phyloP scores from a whole-genome alignment of 2,797 vertebrate species.

The Leucoraja ocellata region DNA sequence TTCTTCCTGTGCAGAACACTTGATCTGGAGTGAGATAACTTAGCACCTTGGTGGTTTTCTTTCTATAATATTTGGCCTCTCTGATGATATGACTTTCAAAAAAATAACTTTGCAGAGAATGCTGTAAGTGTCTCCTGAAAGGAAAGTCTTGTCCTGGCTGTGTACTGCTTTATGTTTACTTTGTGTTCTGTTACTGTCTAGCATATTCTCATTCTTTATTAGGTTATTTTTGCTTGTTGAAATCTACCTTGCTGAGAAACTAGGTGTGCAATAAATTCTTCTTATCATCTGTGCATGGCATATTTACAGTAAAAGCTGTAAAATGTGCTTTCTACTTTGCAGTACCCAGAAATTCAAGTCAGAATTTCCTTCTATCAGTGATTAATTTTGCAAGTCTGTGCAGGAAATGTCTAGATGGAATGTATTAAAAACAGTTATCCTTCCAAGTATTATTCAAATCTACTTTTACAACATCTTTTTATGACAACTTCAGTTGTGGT shows the following conservation, averaged over 20 bases:
- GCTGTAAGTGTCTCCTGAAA: background rate
- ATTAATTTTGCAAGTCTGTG: background rate
- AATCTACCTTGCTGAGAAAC: conserved; percentile 19
- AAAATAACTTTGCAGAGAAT: background rate
- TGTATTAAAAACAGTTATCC: background rate
- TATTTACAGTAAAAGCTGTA: background rate
- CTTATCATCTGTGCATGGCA: background rate
- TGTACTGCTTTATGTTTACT: background rate
- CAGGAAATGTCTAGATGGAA: background rate
- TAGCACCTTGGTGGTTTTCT: background rate
- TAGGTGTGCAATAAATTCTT: background rate
- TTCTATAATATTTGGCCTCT: background rate
- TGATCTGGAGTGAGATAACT: background rate
- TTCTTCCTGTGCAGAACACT: background rate
- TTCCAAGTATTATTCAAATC: background rate
- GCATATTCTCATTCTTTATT: background rate
- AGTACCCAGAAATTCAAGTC: background rate
- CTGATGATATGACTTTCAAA: background rate
- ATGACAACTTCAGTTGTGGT: background rate
- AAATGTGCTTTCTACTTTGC: background rate
- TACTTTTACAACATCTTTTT: background rate
- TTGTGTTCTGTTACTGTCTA: background rate
- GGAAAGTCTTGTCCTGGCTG: background rate
- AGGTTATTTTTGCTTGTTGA: conserved; percentile 5
- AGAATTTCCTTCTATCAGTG: conserved; percentile 3